phyloP scores from a whole-genome alignment of 2,888 invertebrate genomes.

The Oscheius sp. region DNA sequence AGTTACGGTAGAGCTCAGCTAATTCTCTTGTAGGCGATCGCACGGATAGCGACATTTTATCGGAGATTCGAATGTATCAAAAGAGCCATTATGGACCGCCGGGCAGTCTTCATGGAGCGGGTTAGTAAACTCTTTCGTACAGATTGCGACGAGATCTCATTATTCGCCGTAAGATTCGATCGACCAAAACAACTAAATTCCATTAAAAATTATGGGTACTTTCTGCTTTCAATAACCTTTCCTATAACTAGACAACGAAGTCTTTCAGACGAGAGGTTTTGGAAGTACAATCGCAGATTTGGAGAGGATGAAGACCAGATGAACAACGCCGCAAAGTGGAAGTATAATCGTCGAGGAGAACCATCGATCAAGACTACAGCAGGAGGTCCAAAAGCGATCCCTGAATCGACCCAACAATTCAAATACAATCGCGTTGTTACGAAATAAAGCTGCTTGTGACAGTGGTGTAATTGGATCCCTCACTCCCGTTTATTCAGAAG shows the following conservation, averaged over 20 bases:
- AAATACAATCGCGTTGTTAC: constrained; percentile 40
- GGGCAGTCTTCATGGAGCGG: neutral
- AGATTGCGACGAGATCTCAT: too few relatives aligned
- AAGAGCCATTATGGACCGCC: constrained; percentile 23
- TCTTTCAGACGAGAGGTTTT: constrained; percentile 36
- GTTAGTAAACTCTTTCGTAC: too few relatives aligned
- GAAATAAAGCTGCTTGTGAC: neutral
- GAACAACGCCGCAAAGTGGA: neutral
- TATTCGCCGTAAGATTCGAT: too few relatives aligned
- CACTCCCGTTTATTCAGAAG: constrained; percentile 7
- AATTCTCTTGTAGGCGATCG: neutral
- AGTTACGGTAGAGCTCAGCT: neutral
- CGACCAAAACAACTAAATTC: too few relatives aligned
- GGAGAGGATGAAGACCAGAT: neutral
- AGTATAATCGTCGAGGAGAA: constrained; percentile 12
- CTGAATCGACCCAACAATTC: constrained; percentile 19
- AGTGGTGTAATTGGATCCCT: neutral
- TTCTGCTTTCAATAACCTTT: too few relatives aligned
- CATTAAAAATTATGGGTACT: too few relatives aligned
- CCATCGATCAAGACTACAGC: neutral
- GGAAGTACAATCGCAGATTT: constrained; percentile 37
- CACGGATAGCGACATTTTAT: constrained; percentile 48
- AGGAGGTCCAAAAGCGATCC: neutral
- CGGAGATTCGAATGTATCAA: constrained; percentile 47
- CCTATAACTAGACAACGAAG: neutral